phyloP scores from a whole-genome alignment of 2,797 vertebrate genomes.

The Argentina silus region DNA sequence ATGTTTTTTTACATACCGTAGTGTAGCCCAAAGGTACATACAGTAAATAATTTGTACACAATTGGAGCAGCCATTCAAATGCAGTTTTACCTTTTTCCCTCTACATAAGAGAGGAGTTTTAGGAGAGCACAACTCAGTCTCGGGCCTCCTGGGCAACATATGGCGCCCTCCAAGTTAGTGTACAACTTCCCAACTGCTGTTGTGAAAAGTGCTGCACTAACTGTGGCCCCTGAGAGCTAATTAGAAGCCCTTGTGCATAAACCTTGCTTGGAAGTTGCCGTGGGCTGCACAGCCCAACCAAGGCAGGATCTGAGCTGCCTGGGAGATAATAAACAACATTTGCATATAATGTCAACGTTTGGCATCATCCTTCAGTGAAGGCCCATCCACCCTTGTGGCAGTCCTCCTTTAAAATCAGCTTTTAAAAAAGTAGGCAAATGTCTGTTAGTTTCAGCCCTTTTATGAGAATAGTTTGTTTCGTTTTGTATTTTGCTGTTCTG shows the following conservation, averaged over 20 bases:
- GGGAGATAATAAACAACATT: constrained; percentile 81
- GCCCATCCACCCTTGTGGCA: constrained; percentile 57
- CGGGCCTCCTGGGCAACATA: constrained; percentile 81
- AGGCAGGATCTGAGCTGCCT: constrained; percentile 75
- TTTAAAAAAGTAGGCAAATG: constrained; percentile 54
- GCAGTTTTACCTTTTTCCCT: constrained; percentile 41
- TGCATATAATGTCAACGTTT: constrained; percentile 80
- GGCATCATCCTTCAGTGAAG: constrained; percentile 63
- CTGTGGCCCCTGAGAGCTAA: constrained; percentile 82
- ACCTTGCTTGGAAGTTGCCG: constrained; percentile 77
- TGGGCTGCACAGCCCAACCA: constrained; percentile 73
- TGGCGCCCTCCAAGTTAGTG: constrained; percentile 78
- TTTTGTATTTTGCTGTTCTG: constrained; percentile 43
- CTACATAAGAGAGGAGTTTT: constrained; percentile 44
- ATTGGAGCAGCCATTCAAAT: constrained; percentile 24
- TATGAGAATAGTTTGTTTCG: constrained; percentile 36
- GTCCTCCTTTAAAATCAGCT: constrained; percentile 57
- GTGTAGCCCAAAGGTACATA: constrained; percentile 42
- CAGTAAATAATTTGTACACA: constrained; percentile 48
- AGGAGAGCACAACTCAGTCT: constrained; percentile 33
- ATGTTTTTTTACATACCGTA: constrained; percentile 20
- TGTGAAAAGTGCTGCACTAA: constrained; percentile 73
- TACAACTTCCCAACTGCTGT: constrained; percentile 77
- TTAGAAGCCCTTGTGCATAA: constrained; percentile 81
- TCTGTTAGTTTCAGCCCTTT: constrained; percentile 59